Evolutionary conservation across 2,113 vertebrate genomes (phyloP).

Genomic region (Cygnus buccinator): DNA sequence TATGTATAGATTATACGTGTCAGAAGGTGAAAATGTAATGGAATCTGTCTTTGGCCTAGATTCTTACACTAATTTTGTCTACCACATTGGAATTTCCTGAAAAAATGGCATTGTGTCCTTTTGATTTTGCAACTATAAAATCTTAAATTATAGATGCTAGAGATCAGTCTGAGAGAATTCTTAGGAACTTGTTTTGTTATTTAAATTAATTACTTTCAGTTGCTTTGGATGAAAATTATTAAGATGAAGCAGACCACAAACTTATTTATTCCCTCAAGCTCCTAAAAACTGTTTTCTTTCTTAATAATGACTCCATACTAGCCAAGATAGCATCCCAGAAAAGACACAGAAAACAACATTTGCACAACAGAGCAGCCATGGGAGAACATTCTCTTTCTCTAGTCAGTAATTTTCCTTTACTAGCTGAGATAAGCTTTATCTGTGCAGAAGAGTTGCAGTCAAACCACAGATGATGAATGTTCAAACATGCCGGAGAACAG

Average conservation of each 20-base stretch:
- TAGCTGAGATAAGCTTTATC: slow-evolving; percentile 20
- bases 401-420: slow-evolving; percentile 7
- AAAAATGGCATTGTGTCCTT: background rate
- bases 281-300: slow-evolving; percentile 13
- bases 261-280: background rate
- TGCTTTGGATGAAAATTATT: background rate
- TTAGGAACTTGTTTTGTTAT: background rate
- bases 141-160: background rate
- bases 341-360: background rate
- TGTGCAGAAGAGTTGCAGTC: slow-evolving; percentile 10
- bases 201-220: background rate
- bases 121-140: background rate
- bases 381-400: background rate
- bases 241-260: background rate
- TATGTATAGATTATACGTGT: background rate
- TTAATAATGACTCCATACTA: background rate
- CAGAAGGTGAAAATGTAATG: background rate
- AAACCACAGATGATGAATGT: background rate
- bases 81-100: background rate
- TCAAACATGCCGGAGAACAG: background rate
- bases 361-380: background rate
- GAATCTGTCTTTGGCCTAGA: background rate
- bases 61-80: background rate
- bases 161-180: background rate
- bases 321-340: background rate